phyloP scores from a whole-genome alignment of 2,797 vertebrate genomes.

The Manis javanica region DNA sequence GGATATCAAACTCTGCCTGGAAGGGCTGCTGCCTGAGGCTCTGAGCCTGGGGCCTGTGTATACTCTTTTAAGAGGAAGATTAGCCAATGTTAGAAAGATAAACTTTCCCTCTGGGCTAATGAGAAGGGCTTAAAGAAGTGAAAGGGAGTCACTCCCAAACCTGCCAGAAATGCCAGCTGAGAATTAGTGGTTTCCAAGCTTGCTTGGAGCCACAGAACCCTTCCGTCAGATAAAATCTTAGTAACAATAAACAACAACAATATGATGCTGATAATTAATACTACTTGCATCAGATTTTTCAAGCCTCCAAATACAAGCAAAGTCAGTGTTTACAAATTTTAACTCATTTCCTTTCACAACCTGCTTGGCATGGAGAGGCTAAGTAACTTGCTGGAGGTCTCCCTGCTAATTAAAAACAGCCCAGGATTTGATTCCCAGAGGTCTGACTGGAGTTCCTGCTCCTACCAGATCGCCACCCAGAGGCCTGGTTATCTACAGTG shows the following conservation, averaged over 20 bases:
- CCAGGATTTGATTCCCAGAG: not conserved
- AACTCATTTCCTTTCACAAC: not conserved
- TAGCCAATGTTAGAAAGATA: not conserved
- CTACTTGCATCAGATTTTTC: not conserved
- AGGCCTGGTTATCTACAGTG: not conserved
- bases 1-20: not conserved
- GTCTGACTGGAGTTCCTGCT: not conserved
- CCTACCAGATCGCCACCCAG: not conserved
- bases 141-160: not conserved
- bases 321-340: not conserved
- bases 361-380: not conserved
- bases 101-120: not conserved
- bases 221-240: not conserved
- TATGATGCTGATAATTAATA: not conserved
- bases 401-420: not conserved
- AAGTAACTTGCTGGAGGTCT: not conserved
- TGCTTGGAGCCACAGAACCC: not conserved
- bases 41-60: not conserved
- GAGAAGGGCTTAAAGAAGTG: not conserved
- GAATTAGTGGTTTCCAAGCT: not conserved
- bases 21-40: slow-evolving; percentile 30
- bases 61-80: not conserved
- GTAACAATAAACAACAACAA: not conserved
- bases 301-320: not conserved
- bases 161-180: not conserved